Percentiles rank a stretch among this genome's conserved stretches.
Conservation (phyloP, 2,888 invertebrate species). For the Erynnis tages region DNA sequence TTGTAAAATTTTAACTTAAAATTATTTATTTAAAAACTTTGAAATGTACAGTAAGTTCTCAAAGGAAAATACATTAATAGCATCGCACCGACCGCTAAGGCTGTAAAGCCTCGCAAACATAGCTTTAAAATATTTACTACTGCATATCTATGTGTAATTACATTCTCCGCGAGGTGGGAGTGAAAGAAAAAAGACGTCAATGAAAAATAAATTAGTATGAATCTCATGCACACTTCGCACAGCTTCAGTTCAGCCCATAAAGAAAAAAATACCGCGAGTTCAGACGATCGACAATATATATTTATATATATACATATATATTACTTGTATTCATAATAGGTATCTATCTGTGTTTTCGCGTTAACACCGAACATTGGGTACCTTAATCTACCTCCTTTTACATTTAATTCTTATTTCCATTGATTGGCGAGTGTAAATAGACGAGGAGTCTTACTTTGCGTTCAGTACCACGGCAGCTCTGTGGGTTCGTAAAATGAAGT, state of each 20-base stretch:
- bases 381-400: too few species aligned
- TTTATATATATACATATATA: too few species aligned
- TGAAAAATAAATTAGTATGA: conserved; percentile 13
- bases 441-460: too few species aligned
- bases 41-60: neutral
- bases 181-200: neutral
- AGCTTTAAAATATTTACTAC: neutral
- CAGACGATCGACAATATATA: too few species aligned
- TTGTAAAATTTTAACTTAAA: too few species aligned
- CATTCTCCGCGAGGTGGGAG: neutral
- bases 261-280: neutral
- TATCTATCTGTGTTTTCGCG: too few species aligned
- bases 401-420: too few species aligned
- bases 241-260: neutral
- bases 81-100: neutral
- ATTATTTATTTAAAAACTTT: too few species aligned
- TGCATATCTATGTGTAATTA: neutral
- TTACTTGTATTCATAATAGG: too few species aligned
- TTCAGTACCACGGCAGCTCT: too few species aligned
- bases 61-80: neutral
- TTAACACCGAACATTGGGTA: too few species aligned
- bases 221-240: neutral
- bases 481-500: neutral
- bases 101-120: neutral
- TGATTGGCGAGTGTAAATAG: too few species aligned